A percentile compares a stretch with the other conserved stretches of the same genome.
Evolutionary conservation across 1,140 invertebrate species (phyloP).

Genomic region (Diorhabda carinulata): DNA sequence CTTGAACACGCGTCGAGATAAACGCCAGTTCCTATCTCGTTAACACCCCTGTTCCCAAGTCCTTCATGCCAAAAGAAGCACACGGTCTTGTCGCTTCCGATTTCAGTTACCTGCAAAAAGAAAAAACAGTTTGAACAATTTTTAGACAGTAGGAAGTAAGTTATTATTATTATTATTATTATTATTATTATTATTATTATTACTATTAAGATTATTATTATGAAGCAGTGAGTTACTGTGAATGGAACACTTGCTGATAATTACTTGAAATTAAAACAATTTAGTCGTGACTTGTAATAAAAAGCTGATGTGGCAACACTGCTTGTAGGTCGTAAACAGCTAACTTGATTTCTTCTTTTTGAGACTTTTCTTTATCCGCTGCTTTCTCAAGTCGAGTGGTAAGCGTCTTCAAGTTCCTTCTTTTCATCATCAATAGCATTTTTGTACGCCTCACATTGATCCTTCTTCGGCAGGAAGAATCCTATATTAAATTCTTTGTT

Average conservation of each 20-base stretch:
- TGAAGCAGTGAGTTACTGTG: too few relatives aligned
- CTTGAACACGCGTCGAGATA: slow-evolving; percentile 30
- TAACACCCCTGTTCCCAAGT: slow-evolving; percentile 46
- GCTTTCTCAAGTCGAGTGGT: slow-evolving; percentile 29
- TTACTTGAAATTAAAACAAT: slow-evolving; percentile 50
- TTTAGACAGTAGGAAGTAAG: too few relatives aligned
- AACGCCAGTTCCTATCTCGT: slow-evolving; percentile 47
- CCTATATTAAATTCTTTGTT: slow-evolving; percentile 41
- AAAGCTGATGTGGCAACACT: slow-evolving; percentile 36
- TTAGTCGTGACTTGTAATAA: slow-evolving; percentile 44
- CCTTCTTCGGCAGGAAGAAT: slow-evolving; percentile 43
- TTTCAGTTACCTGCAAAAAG: slow-evolving; percentile 24
- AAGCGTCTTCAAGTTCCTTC: slow-evolving; percentile 16
- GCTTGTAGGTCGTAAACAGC: slow-evolving; percentile 37
- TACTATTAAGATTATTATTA: too few relatives aligned
- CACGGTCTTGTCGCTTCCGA: slow-evolving; percentile 30
- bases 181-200: too few relatives aligned
- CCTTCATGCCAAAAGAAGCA: slow-evolving; percentile 51
- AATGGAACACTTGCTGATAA: neutral
- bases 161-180: neutral
- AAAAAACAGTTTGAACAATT: too few relatives aligned
- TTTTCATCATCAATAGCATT: slow-evolving; percentile 24
- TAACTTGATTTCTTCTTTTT: slow-evolving; percentile 24
- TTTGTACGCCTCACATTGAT: slow-evolving; percentile 41
- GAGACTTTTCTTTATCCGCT: slow-evolving; percentile 27